A percentile compares a stretch with the other conserved stretches of the same genome.
Conservation (phyloP, 2,888 invertebrate genomes). For the Hipparchia sbordonii region DNA sequence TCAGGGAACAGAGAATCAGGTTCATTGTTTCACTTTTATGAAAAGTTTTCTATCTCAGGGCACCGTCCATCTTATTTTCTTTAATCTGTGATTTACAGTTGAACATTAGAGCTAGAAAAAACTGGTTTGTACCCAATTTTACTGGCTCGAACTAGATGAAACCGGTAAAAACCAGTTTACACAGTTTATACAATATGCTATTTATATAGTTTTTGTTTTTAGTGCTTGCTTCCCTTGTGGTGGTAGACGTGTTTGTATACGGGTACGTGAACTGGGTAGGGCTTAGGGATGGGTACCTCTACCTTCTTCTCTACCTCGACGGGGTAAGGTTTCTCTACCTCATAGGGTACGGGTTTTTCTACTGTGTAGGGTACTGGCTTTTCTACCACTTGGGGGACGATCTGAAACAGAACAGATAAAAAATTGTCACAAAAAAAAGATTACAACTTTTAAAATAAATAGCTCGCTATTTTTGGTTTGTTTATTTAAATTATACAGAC, state of each 20-base stretch:
- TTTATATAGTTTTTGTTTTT: slow-evolving; percentile 44
- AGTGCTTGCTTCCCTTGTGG: slow-evolving; percentile 81
- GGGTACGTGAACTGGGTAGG: slow-evolving; percentile 88
- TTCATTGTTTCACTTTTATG: background rate
- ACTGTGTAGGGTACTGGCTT: slow-evolving; percentile 89
- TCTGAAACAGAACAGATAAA: slow-evolving; percentile 54
- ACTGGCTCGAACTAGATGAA: slow-evolving; percentile 33
- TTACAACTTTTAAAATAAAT: background rate
- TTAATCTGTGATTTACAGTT: slow-evolving; percentile 54
- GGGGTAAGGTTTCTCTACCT: slow-evolving; percentile 89
- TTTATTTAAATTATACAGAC: too few relatives aligned
- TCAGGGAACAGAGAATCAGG: background rate
- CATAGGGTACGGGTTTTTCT: slow-evolving; percentile 87
- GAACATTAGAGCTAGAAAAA: slow-evolving; percentile 34
- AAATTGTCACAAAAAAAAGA: background rate
- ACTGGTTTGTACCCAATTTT: slow-evolving; percentile 44
- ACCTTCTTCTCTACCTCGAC: slow-evolving; percentile 89
- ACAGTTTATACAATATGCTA: slow-evolving; percentile 36
- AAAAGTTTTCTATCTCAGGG: background rate
- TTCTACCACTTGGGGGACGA: slow-evolving; percentile 87
- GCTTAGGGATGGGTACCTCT: slow-evolving; percentile 86
- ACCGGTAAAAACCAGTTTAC: slow-evolving; percentile 27
- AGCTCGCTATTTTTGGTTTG: background rate
- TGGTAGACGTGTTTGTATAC: slow-evolving; percentile 89
- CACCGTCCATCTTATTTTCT: slow-evolving; percentile 1